phyloP scores from a whole-genome alignment of 1,140 invertebrate genomes.

The Alviniconcha marisindica region DNA sequence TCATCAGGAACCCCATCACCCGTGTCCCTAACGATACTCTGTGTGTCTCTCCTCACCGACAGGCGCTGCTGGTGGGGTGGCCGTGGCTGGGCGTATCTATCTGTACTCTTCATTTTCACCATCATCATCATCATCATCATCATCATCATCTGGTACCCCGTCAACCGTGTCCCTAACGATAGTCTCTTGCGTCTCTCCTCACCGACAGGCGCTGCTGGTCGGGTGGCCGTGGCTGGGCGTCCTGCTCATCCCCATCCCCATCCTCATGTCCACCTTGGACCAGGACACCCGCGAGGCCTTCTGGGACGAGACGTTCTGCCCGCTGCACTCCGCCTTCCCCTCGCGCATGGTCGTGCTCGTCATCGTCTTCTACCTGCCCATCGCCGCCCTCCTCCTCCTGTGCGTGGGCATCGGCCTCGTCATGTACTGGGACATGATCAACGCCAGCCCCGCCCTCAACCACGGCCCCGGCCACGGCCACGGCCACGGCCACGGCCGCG shows the following conservation, averaged over 20 bases:
- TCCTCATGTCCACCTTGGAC: constrained; percentile 14
- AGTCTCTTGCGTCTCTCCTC: too few relatives aligned
- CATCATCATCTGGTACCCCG: too few relatives aligned
- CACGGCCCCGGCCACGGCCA: not conserved
- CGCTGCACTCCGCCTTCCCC: constrained; percentile 31
- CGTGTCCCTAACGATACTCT: too few relatives aligned
- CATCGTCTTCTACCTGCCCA: constrained; percentile 36
- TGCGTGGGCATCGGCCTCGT: constrained; percentile 5
- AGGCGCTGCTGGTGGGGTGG: too few relatives aligned
- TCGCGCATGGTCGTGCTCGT: constrained; percentile 31
- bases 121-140: constrained; percentile 13
- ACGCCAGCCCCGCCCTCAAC: not conserved
- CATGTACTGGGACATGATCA: constrained; percentile 6
- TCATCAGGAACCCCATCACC: too few relatives aligned
- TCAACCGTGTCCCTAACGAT: too few relatives aligned
- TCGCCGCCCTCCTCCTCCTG: constrained; percentile 16
- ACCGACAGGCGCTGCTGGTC: constrained; percentile 23
- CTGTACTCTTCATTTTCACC: not conserved
- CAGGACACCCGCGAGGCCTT: not conserved
- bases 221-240: constrained; percentile 30
- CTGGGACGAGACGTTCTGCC: constrained; percentile 41
- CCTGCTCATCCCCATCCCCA: constrained; percentile 21
- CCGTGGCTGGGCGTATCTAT: too few relatives aligned
- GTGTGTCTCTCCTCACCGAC: too few relatives aligned
- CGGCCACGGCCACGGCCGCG: not conserved